phyloP scores from a whole-genome alignment of 2,113 vertebrate species.

The Talpa occidentalis region DNA sequence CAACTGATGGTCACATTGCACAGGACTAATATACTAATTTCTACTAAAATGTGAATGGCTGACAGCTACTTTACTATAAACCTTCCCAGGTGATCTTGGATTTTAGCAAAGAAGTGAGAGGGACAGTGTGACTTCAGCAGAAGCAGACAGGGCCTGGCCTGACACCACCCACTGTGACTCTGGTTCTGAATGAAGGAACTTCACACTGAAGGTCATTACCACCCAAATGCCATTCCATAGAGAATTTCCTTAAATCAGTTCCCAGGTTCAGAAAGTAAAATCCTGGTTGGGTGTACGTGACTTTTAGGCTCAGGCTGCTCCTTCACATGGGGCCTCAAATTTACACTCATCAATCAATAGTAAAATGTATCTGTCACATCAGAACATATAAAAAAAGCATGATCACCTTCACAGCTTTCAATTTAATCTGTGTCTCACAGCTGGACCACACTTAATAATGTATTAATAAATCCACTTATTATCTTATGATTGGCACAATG shows the following conservation, averaged over 20 bases:
- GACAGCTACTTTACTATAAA: background rate
- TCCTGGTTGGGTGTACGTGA: no score
- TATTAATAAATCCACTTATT: background rate
- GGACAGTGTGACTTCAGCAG: accelerated
- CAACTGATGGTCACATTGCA: accelerated
- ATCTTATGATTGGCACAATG: no score
- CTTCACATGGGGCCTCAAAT: background rate
- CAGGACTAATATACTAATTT: background rate
- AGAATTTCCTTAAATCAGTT: background rate
- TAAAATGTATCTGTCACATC: accelerated
- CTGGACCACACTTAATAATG: background rate
- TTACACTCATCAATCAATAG: background rate
- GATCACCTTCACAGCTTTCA: background rate
- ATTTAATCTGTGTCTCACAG: background rate
- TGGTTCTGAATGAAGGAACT: background rate
- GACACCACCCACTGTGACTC: background rate
- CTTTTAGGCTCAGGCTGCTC: no score
- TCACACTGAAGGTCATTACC: background rate
- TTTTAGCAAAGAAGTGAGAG: background rate
- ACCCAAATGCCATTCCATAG: background rate
- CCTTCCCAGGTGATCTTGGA: background rate
- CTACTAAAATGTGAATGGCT: background rate
- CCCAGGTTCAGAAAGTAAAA: background rate
- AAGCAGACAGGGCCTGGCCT: no score
- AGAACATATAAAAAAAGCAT: accelerated